Evolutionary conservation across 2,797 vertebrate species (phyloP), one percentile per base, ranked within the genome.

Genomic region (Tinamus major): DNA sequence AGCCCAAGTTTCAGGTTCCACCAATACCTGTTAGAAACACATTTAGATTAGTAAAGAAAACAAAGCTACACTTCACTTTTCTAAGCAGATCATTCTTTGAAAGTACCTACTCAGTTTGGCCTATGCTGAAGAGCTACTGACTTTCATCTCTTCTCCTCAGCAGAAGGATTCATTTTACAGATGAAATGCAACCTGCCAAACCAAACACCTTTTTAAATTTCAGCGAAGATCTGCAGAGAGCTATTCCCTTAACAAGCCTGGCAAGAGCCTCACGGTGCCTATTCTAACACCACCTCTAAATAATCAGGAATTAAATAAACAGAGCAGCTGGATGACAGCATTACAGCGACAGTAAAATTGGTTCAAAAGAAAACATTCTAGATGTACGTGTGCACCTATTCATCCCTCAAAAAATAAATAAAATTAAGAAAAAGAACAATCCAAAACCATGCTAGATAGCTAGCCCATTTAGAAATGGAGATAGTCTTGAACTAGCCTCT

Each of bases 381-480:
- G 3, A 1, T 14, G 5, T 7, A 17, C 4, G 3, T 5, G 18
- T 20, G 0, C 37, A 51, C 41, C 26, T 67, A 6, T n/a, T 61
- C 68, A 39, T 27, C 6, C 17, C 8, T 4, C 7, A 68, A 21
- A 21, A 18, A 29, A 13, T 35, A 6, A 48, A 48, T 48, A 48
- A 21, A 48, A 23, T 6, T 48, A 48, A 48, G 46, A 48, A 13
- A 51, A 17, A 31, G 7, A 6, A 27, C 17, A 53, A 42, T 31
- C n/a, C 46, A 63, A 77, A 7, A 18, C 4, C 69, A 20, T 81
- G 59, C 71, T 89, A 84, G 78, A 79, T 29, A 26, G 44, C 19
- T 48, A 76, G 44, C 59, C 70, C 51, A 42, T 53, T 92, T 76
- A 86, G 74, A 81, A 87, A 85, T 12, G 59, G 67, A 72, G 18